Conservation (phyloP, 2,113 vertebrate genomes). For the Ivindomyrus marchei region DNA sequence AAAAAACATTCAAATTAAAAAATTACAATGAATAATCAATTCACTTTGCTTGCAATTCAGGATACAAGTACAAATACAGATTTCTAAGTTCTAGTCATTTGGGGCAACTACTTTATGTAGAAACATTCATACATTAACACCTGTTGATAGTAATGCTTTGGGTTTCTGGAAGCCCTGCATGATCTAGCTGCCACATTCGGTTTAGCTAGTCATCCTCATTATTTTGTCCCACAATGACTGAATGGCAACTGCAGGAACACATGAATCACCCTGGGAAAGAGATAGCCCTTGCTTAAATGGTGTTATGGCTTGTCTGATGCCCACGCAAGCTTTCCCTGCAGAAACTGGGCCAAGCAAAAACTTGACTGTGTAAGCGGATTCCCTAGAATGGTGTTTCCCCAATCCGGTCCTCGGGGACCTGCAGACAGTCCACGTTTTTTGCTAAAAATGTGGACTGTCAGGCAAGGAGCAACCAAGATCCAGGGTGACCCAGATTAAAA, state of each 20-base stretch:
- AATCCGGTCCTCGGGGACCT: neutral
- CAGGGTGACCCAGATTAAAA: neutral
- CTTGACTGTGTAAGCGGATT: neutral
- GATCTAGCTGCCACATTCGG: conserved; percentile 65
- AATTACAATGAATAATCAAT: neutral
- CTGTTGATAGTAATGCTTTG: neutral
- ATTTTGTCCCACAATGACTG: neutral
- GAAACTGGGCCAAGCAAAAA: neutral
- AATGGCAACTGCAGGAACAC: neutral
- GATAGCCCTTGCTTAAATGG: conserved; percentile 6
- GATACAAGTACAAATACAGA: neutral
- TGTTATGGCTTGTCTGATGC: conserved; percentile 2
- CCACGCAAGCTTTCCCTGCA: neutral
- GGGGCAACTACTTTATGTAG: neutral
- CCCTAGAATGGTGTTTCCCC: neutral
- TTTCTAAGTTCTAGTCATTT: neutral
- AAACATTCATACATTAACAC: conserved; percentile 37
- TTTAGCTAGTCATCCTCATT: conserved; percentile 41
- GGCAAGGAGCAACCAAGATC: neutral
- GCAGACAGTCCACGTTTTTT: neutral
- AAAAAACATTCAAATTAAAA: neutral
- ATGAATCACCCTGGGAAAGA: neutral
- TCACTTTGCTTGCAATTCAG: neutral
- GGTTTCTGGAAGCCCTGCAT: conserved; percentile 68
- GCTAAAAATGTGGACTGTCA: neutral